These are phyloP conservation scores for Reticulitermes speratus DNA, from an alignment of 1,140 invertebrate species.

Conservation along the genomic window DNA sequence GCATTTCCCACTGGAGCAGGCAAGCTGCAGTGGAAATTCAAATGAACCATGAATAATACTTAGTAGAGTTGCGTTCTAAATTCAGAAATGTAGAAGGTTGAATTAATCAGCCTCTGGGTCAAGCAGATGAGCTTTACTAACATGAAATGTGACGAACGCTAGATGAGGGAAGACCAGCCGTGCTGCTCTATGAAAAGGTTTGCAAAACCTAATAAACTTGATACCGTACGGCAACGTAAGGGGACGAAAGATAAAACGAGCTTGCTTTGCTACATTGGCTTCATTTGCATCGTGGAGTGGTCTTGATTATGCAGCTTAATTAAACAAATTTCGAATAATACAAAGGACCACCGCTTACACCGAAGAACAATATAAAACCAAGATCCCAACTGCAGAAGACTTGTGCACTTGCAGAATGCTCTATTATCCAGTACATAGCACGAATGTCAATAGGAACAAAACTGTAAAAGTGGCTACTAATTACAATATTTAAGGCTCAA, in stretches of 20 bases:
- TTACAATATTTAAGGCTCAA: background rate
- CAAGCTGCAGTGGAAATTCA: too few species aligned
- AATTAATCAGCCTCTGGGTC: background rate
- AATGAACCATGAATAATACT: too few species aligned
- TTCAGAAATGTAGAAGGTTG: background rate
- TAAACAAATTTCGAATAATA: slow-evolving; percentile 3
- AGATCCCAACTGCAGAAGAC: background rate
- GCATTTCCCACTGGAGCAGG: too few species aligned
- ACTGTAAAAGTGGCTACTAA: background rate
- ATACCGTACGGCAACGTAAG: background rate
- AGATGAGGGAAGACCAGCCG: background rate
- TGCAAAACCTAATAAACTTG: background rate
- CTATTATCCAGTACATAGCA: background rate
- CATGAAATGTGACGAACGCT: background rate
- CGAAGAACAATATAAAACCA: background rate
- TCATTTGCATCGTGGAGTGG: slow-evolving; percentile 1
- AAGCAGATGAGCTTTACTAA: background rate
- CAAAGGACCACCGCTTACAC: background rate
- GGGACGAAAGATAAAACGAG: background rate
- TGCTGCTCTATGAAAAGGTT: background rate
- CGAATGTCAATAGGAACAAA: background rate
- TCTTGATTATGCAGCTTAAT: background rate
- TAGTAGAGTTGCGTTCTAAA: too few species aligned
- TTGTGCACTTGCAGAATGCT: too few species aligned
- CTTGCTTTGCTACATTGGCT: background rate